Base-by-base conservation (phyloP, 2,888 invertebrate species). In the Euplagia quadripunctaria region DNA sequence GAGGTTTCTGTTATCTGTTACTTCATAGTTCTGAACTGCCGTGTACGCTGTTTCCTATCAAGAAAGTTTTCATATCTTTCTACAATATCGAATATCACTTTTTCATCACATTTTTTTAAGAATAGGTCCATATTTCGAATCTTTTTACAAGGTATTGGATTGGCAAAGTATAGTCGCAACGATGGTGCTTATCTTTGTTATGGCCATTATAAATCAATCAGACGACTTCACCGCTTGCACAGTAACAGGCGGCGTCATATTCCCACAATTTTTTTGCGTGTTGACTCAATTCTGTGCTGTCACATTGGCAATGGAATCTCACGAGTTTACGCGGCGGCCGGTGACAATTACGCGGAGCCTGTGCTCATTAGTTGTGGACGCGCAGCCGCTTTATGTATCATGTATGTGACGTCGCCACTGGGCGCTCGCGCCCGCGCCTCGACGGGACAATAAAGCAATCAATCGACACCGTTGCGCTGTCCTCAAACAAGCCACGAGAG, bases 401-500 rank as follows among this genome's bases (percentile, higher is more conserved):
- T 94, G 94, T 94, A 94, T 93, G 85, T 88, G 94, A 93, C 93
- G 93, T 94, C 92, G 90, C 85, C 86, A 61, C 75, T 79, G 80
- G 84, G 84, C 86, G 85, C 88, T 89, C 83, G 85, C 79, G 77
- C 85, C 86, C 85, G 85, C 72, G 69, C 84, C 85, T 79, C 86
- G 88, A 88, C 90, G 88, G 89, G 88, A 94, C 95, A 95, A 95
- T 95, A 94, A 94, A 95, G 94, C 94, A 94, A 94, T 95, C 95
- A 95, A 94, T 93, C 93, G 90, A 89, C 87, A 88, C 89, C 89
- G 86, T 77, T 61, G 83, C 84, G 85, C 85, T 85, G 85, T 86
- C 88, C 89, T 85, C 89, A 92, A 93, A 91, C 91, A 90, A 92
- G 90, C 90, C 87, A 87, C 87, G 85, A 85, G 78, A 86, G 78